phyloP scores from a whole-genome alignment of 37 sponge, comb jelly and placozoan genomes.

The Corticium candelabrum region DNA sequence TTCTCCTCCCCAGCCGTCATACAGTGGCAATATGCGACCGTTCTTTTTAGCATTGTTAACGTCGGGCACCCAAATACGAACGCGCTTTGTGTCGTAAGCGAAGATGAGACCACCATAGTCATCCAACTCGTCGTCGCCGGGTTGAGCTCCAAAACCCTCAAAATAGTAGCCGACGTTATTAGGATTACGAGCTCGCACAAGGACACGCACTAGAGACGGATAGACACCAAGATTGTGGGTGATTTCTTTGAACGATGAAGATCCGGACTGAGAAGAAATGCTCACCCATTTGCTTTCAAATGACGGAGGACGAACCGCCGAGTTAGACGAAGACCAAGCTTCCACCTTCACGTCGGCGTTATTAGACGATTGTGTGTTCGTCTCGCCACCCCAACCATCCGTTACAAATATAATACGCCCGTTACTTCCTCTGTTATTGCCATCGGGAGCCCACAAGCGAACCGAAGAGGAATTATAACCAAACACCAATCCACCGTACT shows the following conservation, averaged over 20 bases:
- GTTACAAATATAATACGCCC: background rate
- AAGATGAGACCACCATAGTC: background rate
- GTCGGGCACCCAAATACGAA: conserved; percentile 1
- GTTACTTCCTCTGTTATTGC: background rate
- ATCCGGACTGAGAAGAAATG: background rate
- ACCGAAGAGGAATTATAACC: background rate
- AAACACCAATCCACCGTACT: background rate
- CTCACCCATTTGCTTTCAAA: background rate
- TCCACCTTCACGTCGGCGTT: background rate
- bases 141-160: background rate
- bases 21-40: background rate
- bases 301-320: background rate
- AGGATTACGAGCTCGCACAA: background rate
- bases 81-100: background rate
- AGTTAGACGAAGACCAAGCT: background rate
- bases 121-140: background rate
- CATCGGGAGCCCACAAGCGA: background rate
- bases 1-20: background rate
- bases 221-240: background rate
- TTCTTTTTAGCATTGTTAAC: background rate
- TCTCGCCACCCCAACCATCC: background rate
- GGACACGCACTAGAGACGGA: background rate
- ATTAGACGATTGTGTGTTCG: background rate
- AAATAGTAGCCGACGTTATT: background rate
- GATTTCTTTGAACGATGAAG: background rate